These are phyloP conservation scores for Cataglyphis livida DNA, from an alignment of 2,888 invertebrate species.

Conservation along the genomic window DNA sequence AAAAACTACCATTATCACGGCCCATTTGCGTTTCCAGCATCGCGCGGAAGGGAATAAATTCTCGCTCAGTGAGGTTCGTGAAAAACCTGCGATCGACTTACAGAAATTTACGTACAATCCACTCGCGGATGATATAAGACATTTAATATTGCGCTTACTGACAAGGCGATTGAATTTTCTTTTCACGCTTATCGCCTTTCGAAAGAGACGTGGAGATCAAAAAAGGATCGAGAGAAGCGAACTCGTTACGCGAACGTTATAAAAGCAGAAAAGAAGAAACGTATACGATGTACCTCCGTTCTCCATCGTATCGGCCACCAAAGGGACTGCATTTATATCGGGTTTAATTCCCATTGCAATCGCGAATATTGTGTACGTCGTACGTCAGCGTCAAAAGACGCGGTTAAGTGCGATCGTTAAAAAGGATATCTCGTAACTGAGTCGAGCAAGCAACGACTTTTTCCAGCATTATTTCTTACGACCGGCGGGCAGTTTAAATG, in stretches of 20 bases:
- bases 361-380: slow-evolving; percentile 62
- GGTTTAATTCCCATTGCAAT: slow-evolving; percentile 54
- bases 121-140: not conserved
- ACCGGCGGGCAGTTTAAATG: slow-evolving; percentile 67
- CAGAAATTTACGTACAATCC: slow-evolving; percentile 33
- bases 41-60: slow-evolving; percentile 4
- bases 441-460: slow-evolving; percentile 61
- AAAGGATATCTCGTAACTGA: slow-evolving; percentile 64
- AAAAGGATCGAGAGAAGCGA: not conserved
- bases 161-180: not conserved
- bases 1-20: slow-evolving; percentile 64
- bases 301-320: slow-evolving; percentile 24
- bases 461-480: slow-evolving; percentile 69
- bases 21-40: not conserved
- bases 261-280: slow-evolving; percentile 34
- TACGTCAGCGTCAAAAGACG: slow-evolving; percentile 57
- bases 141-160: not conserved
- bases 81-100: not conserved
- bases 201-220: not conserved
- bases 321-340: slow-evolving; percentile 55
- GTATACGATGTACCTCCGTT: slow-evolving; percentile 14
- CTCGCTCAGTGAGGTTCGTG: not conserved
- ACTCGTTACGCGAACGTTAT: slow-evolving; percentile 19
- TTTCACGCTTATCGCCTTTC: not conserved
- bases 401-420: slow-evolving; percentile 73